These are phyloP conservation scores for Ceratina japonica DNA, from an alignment of 1,140 invertebrate genomes.

Conservation along the genomic window DNA sequence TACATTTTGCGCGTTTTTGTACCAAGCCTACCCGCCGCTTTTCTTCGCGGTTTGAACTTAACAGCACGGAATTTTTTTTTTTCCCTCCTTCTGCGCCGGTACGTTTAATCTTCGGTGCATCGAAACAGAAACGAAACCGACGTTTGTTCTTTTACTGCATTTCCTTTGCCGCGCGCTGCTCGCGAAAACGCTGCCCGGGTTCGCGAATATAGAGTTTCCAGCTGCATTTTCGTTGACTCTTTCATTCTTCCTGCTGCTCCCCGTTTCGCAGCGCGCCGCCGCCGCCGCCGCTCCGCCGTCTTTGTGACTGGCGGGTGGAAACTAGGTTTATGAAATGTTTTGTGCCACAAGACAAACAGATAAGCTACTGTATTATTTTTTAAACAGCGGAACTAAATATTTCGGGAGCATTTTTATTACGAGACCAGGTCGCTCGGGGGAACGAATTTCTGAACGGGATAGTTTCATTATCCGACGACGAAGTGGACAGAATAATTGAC, in stretches of 20 bases:
- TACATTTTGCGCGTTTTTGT: constrained; percentile 9
- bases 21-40: not conserved
- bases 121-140: constrained; percentile 11
- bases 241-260: not conserved
- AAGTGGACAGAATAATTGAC: too few relatives aligned
- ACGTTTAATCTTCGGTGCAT: constrained; percentile 17
- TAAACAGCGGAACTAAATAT: too few relatives aligned
- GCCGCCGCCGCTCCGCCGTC: not conserved
- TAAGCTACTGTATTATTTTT: too few relatives aligned
- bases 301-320: not conserved
- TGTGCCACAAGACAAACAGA: too few relatives aligned
- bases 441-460: too few relatives aligned
- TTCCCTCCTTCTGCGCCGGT: not conserved
- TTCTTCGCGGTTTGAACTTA: constrained; percentile 17
- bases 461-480: too few relatives aligned
- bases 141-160: not conserved
- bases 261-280: too few relatives aligned
- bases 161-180: not conserved
- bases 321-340: too few relatives aligned
- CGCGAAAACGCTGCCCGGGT: not conserved
- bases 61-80: constrained; percentile 3
- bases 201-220: not conserved
- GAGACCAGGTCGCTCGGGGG: too few relatives aligned
- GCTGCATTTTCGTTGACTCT: not conserved
- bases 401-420: too few relatives aligned